Conservation (phyloP, 2,113 vertebrate genomes). For the Ovis aries region ARS-UI_Ramb_v3.0 NC_056063.1:58018501-58019000, state of each 20-base stretch:
- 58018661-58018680: neutral
- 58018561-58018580: neutral
- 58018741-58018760: neutral
- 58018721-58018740: neutral
- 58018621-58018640: neutral
- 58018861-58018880: neutral
- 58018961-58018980: neutral
- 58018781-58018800: neutral
- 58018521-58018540: neutral
- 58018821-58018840: neutral
- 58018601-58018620: neutral
- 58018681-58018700: neutral
- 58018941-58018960: neutral
- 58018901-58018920: neutral
- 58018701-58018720: neutral
- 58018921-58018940: neutral
- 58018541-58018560: rapidly evolving
- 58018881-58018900: neutral
- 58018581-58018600: neutral
- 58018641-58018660: neutral
- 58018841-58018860: neutral
- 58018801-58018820: neutral
- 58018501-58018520: neutral
- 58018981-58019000: neutral
- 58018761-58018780: neutral